These are phyloP conservation scores for Zoanthus solanderi DNA, from an alignment of 92 coral and sea anemone species.

Conservation along the genomic window DNA sequence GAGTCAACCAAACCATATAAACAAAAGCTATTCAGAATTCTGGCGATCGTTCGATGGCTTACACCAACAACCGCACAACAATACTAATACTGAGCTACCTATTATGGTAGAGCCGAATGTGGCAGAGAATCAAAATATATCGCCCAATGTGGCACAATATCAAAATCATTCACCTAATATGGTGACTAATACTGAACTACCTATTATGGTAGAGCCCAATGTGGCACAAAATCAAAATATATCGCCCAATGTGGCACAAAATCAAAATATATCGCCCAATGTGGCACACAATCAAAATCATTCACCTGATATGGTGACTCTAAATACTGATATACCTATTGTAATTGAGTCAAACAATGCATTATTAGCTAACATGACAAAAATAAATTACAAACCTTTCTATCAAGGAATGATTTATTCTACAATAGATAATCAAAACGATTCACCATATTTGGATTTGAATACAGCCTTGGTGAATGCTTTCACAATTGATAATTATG, in stretches of 20 bases:
- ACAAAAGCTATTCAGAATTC: constrained; percentile 2
- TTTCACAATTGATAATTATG: too few relatives aligned
- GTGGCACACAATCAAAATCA: not conserved
- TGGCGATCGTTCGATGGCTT: constrained; percentile 5
- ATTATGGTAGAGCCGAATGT: constrained; percentile 3
- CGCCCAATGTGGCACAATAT: constrained; percentile 5
- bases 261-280: too few relatives aligned
- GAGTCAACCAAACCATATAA: constrained; percentile 3
- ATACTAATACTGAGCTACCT: constrained; percentile 3
- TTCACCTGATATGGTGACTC: constrained; percentile 45
- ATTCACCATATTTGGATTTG: not conserved
- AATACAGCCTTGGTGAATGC: not conserved
- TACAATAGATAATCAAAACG: constrained; percentile 38
- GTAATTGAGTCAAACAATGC: constrained; percentile 41
- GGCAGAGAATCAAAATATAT: constrained; percentile 2
- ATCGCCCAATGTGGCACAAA: not conserved
- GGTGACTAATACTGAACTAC: constrained; percentile 3
- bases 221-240: constrained; percentile 2
- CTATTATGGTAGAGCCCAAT: constrained; percentile 3
- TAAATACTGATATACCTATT: constrained; percentile 52
- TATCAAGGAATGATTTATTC: constrained; percentile 48
- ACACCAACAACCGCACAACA: constrained; percentile 5
- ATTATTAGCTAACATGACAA: constrained; percentile 37
- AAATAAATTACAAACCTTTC: constrained; percentile 52
- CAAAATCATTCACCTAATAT: constrained; percentile 1